These are phyloP conservation scores for Lordiphosa mommai DNA, from an alignment of 1,140 invertebrate genomes.

Conservation along the genomic window DNA sequence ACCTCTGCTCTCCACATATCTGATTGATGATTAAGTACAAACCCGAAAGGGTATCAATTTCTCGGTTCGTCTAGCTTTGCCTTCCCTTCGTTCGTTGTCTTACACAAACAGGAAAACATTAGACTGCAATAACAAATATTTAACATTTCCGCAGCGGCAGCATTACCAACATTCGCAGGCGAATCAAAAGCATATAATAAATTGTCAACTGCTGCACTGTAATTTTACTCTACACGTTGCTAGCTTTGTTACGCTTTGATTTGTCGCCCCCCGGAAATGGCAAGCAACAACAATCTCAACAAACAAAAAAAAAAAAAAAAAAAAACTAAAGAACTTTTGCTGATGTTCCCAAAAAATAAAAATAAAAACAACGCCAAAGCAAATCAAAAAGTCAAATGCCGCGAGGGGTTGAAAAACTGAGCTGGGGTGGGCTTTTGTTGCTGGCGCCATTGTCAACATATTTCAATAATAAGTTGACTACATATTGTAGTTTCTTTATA, in stretches of 20 bases:
- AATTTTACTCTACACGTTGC: constrained; percentile 43
- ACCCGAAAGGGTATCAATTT: neutral
- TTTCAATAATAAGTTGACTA: constrained; percentile 70
- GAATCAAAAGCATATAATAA: constrained; percentile 64
- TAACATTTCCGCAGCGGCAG: constrained; percentile 65
- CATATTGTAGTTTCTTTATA: constrained; percentile 37
- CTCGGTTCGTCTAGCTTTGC: neutral
- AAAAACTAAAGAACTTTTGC: constrained; percentile 58
- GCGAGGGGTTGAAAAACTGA: constrained; percentile 57
- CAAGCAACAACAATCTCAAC: constrained; percentile 3
- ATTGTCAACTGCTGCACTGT: constrained; percentile 61
- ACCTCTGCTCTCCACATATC: too few relatives aligned
- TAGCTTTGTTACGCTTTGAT: constrained; percentile 64
- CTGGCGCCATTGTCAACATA: constrained; percentile 76
- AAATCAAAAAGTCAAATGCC: constrained; percentile 70
- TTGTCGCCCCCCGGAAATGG: constrained; percentile 51
- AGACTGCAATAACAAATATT: constrained; percentile 77
- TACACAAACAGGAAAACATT: constrained; percentile 58
- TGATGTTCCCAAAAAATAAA: constrained; percentile 51
- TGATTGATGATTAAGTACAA: too few relatives aligned
- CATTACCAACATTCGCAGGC: constrained; percentile 28
- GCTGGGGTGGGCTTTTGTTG: constrained; percentile 41
- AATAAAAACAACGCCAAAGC: constrained; percentile 22
- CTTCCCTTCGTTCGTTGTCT: constrained; percentile 31
- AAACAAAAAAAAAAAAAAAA: constrained; percentile 24